phyloP scores from a whole-genome alignment of 2,797 vertebrate species.

The Benthosema pterotum region DNA sequence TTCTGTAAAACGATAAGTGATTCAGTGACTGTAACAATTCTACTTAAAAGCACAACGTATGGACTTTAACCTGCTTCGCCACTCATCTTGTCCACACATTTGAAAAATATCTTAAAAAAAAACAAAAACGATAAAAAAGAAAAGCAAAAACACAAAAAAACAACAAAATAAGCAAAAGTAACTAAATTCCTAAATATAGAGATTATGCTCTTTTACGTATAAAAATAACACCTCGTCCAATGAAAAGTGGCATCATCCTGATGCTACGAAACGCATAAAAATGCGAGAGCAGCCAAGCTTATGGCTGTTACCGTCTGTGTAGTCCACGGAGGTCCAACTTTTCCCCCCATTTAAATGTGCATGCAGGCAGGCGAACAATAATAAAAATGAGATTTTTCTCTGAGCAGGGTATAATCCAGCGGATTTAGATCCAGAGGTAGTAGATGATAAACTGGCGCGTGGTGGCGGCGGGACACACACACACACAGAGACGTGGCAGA shows the following conservation, averaged over 20 bases:
- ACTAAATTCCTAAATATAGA: too few relatives aligned
- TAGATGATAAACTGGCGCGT: constrained; percentile 61
- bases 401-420: constrained; percentile 73
- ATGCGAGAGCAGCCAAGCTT: constrained; percentile 51
- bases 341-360: constrained; percentile 74
- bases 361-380: constrained; percentile 51
- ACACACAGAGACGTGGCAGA: constrained; percentile 15
- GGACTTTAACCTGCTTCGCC: constrained; percentile 58
- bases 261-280: constrained; percentile 62
- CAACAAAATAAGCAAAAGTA: constrained; percentile 14
- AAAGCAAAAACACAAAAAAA: constrained; percentile 29
- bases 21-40: constrained; percentile 37
- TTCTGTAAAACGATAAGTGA: constrained; percentile 39
- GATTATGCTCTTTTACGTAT: constrained; percentile 58
- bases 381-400: constrained; percentile 63
- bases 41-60: constrained; percentile 37
- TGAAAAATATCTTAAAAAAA: constrained; percentile 19
- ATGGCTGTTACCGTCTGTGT: constrained; percentile 72
- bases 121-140: too few relatives aligned
- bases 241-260: constrained; percentile 60
- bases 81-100: constrained; percentile 53
- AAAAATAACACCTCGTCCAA: constrained; percentile 69
- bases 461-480: constrained; percentile 44
- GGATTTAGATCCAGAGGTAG: constrained; percentile 75
- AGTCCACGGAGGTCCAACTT: constrained; percentile 78